Base-by-base conservation (phyloP, 2,888 invertebrate species). In the Agriotes lineatus region DNA sequence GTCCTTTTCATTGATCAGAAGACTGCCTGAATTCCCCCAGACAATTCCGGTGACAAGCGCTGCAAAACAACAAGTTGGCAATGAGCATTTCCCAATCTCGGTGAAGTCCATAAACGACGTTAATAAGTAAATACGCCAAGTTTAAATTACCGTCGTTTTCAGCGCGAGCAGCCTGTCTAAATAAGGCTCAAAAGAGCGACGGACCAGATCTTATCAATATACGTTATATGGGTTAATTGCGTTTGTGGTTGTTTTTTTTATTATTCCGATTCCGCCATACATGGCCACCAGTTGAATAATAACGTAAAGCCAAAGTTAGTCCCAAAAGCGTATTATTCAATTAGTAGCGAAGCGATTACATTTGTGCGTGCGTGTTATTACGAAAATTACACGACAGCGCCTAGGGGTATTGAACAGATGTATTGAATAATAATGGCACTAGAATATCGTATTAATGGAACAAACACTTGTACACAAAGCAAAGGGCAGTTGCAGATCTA, bases 121-220 rank as follows among this genome's bases (percentile, higher is more conserved):
- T 45, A 45, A 45, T 16, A 48, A 48, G 4, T 22, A 19, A 22
- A 48, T 48, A 48, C 20, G 12, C 12, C 12, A 1, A 12, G 19
- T 22, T 48, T 48, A 48, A 48, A 48, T 48, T 48, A 42, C n/a
- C 42, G 3, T 16, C 25, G 39, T 14, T 39, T 39, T 39, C 14
- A 39, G 25, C 25, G 25, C 25, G 25, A 16, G 2, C 25, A 10
- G 20, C 0, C n/a, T 48, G 22, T 48, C 48, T 48, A 48, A 48
- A 48, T 48, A 48, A n/a, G 48, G 48, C 48, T 48, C 12, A 12
- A 20, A 48, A 22, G 48, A 20, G 5, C 48, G 22, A 48, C 22
- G 48, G 25, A 48, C 48, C 20, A 22, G 48, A 48, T 48, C 20
- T 48, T 48, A 48, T 48, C 48, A 48, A 48, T 48, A n/a, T 22